Percentiles rank a stretch among this genome's conserved stretches.
Conservation (phyloP, 2,113 vertebrate species). For the Nyctibius bracteatus region DNA sequence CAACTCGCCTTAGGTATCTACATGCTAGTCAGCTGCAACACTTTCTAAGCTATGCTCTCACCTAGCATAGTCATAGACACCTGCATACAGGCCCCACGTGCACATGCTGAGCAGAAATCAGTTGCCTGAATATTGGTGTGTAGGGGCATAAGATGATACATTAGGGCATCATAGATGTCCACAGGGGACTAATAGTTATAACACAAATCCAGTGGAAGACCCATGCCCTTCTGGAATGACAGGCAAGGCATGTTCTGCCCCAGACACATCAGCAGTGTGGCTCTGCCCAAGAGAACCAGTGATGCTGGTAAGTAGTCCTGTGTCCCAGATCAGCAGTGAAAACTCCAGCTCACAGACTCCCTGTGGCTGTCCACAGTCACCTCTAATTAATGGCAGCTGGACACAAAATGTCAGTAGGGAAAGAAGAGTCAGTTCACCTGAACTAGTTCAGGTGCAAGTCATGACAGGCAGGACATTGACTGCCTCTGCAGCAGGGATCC, state of each 20-base stretch:
- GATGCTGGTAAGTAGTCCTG: not conserved
- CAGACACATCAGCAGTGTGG: not conserved
- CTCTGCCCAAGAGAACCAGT: not conserved
- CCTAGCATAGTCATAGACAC: not conserved
- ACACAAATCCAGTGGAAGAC: not conserved
- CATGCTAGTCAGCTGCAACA: not conserved
- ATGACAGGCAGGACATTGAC: not conserved
- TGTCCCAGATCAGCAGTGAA: not conserved
- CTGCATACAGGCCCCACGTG: not conserved
- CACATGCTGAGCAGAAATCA: not conserved
- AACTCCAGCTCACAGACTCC: not conserved
- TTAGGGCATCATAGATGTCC: not conserved
- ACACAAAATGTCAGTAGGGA: not conserved
- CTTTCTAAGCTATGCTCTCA: not conserved
- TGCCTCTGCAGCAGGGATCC: not conserved
- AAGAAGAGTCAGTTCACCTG: not conserved
- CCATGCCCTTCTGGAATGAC: not conserved
- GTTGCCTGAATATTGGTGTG: not conserved
- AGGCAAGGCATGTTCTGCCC: not conserved
- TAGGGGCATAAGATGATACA: not conserved
- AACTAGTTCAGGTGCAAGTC: not conserved
- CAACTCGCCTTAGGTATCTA: accelerated
- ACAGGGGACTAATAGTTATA: not conserved
- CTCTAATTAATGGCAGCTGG: not conserved
- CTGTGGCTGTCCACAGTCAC: not conserved